Evolutionary conservation across 2,113 vertebrate genomes (phyloP), one percentile per base, ranked within the genome.

Genomic region (Carlito syrichta): DNA sequence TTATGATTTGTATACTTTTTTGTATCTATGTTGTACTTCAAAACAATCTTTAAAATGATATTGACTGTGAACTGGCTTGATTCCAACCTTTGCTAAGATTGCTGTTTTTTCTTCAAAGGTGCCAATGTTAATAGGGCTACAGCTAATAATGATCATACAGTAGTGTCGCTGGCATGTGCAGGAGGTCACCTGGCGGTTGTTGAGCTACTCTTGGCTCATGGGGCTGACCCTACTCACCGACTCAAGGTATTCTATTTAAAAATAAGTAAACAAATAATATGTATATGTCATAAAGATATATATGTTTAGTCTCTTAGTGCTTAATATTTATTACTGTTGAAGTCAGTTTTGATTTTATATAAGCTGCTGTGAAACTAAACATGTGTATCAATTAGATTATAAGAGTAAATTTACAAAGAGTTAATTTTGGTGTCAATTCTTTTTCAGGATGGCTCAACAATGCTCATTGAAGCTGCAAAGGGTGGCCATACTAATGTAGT

Each of bases 381-480:
- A 4, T 93, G 1, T 74, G 22, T 82, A 91, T 56, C 60, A 93
- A 60, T 92, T 50, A 92, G 38, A 62, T 79, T 89, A 40, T 54
- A 35, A 86, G 40, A 83, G 82, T 27, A 90, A 85, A 90, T 73
- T 93, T 86, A 27, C 20, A 89, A 68, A 60, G 63, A 94, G 87
- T 86, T 94, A 85, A 96, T 93, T 93, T 23, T 89, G 40, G 1
- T 81, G 17, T 90, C 84, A 69, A 56, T 94, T 94, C 5, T 88
- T 98, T 92, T 95, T 91, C 84, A 99, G 99, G 99, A 99, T 99
- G 99, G 99, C 78, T 99, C 99, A 79, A 99, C 99, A 43, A 99
- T 99, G 99, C 99, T 99, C 96, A 99, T 99, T 96, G 99, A 99
- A 99, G 99, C 99, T 96, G 99, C 99, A 98, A 99, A 99, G 97